Evolutionary conservation across 2,797 vertebrate genomes (phyloP).

Genomic region (Hemibagrus guttatus): DNA sequence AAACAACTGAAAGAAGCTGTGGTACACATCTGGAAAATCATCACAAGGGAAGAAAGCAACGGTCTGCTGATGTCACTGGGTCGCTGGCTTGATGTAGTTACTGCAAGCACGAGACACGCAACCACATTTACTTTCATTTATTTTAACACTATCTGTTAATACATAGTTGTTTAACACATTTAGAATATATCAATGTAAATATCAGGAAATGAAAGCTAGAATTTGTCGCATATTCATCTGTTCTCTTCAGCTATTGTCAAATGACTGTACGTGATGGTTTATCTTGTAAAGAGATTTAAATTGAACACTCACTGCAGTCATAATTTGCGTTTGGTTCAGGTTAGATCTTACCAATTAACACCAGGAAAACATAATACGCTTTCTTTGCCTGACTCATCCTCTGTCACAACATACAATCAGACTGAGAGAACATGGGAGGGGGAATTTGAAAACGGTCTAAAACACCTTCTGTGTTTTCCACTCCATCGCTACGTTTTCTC

Average conservation of each 20-base stretch:
- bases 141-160: not conserved
- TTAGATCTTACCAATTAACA: not conserved
- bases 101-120: too few relatives aligned
- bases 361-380: not conserved
- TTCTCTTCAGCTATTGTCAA: not conserved
- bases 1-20: not conserved
- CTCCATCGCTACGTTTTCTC: not conserved
- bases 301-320: not conserved
- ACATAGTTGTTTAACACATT: not conserved
- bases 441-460: conserved; percentile 36
- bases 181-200: not conserved
- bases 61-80: not conserved
- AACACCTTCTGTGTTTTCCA: conserved; percentile 27
- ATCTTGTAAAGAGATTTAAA: not conserved
- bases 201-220: not conserved
- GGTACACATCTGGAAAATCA: not conserved
- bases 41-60: not conserved
- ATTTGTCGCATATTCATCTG: not conserved
- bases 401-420: not conserved
- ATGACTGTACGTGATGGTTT: too few relatives aligned
- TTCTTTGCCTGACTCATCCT: not conserved
- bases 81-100: not conserved
- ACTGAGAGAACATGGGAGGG: conserved; percentile 31
- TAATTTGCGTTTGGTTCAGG: not conserved
- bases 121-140: not conserved